Evolutionary conservation across 1,140 invertebrate genomes (phyloP), one percentile per base, ranked within the genome.

Genomic region (Drosophila bocki): DNA sequence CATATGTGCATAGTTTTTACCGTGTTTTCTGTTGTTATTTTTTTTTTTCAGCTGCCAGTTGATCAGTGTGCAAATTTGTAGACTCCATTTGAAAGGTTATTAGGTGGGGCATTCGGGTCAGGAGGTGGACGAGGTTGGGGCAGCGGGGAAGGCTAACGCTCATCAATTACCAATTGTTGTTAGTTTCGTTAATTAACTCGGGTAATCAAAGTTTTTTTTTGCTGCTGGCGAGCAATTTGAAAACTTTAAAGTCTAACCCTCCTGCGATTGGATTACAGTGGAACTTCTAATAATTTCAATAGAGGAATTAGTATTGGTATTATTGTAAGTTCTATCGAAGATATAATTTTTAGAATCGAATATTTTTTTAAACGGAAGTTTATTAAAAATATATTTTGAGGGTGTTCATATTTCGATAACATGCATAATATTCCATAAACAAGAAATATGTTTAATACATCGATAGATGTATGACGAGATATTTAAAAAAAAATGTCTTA

Each of bases 141-240:
- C 35, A n/a, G 35, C 33, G 35, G 37, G 45, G 32, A 74, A 41
- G 53, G 57, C 41, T 41, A 68, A 19, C 41, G 60, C 62, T 82
- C 82, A 86, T 87, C 83, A 86, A 86, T 86, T 87, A 87, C 65
- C 82, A 88, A 87, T 87, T 82, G 70, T 76, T 76, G 75, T 56
- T 67, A 62, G 78, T 67, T 78, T 63, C 56, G 79, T 87, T 87
- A 87, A 86, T 86, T 86, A 86, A 87, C 79, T 57, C 60, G 81
- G 80, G 48, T 68, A 83, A 82, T 78, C 83, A 82, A 79, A 76
- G 70, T 50, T 15, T 13, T 47, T 67, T 62, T 67, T 8, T 44
- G 26, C 13, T 47, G 61, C 9, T 62, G 35, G 33, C 33, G 26
- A 41, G 45, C 45, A 44, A 32, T 50, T 68, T 64, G 3, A 64